Conservation (phyloP, 2,113 vertebrate genomes). For the Ammodytes dubius region DNA sequence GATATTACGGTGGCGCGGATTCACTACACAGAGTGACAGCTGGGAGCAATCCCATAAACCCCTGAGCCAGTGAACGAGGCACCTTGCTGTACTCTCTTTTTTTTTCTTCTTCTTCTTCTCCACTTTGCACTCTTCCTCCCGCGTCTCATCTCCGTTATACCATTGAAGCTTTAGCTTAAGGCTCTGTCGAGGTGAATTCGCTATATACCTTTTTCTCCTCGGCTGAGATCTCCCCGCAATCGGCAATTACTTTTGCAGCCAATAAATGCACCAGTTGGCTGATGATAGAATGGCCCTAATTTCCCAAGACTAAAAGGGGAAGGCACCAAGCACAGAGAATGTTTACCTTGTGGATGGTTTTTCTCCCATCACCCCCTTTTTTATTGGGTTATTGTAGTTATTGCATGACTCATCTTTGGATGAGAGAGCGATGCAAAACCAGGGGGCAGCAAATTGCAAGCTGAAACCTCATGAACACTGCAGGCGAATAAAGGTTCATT, state of each 20-base stretch:
- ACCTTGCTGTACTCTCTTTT: conserved; percentile 64
- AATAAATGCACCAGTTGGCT: conserved; percentile 70
- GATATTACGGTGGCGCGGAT: conserved; percentile 76
- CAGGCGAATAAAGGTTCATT: no score
- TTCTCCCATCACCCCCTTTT: conserved; percentile 49
- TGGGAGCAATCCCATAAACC: conserved; percentile 83
- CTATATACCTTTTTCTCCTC: conserved; percentile 58
- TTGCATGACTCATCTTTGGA: conserved; percentile 59
- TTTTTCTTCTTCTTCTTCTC: conserved; percentile 9
- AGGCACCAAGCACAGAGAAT: conserved; percentile 54
- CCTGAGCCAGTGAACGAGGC: conserved; percentile 73
- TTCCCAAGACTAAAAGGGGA: conserved; percentile 52
- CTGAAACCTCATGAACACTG: not conserved
- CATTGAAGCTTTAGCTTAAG: conserved; percentile 57
- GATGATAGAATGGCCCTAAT: conserved; percentile 61
- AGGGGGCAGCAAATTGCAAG: conserved; percentile 89
- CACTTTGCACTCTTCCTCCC: conserved; percentile 17
- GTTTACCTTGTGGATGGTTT: conserved; percentile 68
- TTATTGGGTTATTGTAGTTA: conserved; percentile 58
- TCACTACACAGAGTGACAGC: conserved; percentile 80
- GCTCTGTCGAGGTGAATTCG: conserved; percentile 56
- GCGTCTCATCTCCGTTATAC: conserved; percentile 47
- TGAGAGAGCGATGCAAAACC: conserved; percentile 70
- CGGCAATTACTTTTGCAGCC: conserved; percentile 65
- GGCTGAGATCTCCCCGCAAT: conserved; percentile 49